Base-by-base conservation (phyloP, 2,888 invertebrate genomes). In the Gibbula magus region DNA sequence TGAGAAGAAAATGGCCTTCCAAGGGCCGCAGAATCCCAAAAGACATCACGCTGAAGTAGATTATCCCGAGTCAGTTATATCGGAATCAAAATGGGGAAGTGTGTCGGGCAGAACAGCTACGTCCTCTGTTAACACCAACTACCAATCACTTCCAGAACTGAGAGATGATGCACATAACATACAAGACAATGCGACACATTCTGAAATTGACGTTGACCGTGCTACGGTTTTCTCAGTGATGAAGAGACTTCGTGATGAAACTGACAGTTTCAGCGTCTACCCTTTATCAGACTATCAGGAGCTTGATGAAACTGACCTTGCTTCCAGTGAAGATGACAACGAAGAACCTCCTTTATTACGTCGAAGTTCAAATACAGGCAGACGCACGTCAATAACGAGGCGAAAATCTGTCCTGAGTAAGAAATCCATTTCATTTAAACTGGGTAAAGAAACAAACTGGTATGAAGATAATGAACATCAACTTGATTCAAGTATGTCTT, bases 1-100 rank as follows among this genome's bases (percentile, higher is more conserved):
- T 29, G 86, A 87, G 80, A 86, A 86, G 81, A 87, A 86, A 32
- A 86, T 87, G 81, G 85, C 86, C 0, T 80, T 77, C 18, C 85
- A 86, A 70, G 45, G 35, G 35, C 35, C 5, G 10, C 4, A 10
- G 45, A 45, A 13, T 45, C 45, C 45, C 1, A 45, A 45, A 10
- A 45, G 13, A 13, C 4, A 45, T 1, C 5, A 45, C 10, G 5
- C 13, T 5, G 45, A 45, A 45, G 45, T 45, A 4, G 45, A 45
- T 45, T 45, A 8, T 8, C 10, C 45, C 13, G 45, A 45, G 13
- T 8, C 45, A 45, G 13, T 45, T 5, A 45, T 45, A 45, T 45
- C 45, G 13, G 45, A 45, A 10, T 1, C 45, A 45, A 5, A 4
- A 45, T 45, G 13, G 5, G 45, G 45, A 45, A 10, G 10, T 45